Base-by-base conservation (phyloP, 2,888 invertebrate genomes). In the Heliconius cydno region DNA sequence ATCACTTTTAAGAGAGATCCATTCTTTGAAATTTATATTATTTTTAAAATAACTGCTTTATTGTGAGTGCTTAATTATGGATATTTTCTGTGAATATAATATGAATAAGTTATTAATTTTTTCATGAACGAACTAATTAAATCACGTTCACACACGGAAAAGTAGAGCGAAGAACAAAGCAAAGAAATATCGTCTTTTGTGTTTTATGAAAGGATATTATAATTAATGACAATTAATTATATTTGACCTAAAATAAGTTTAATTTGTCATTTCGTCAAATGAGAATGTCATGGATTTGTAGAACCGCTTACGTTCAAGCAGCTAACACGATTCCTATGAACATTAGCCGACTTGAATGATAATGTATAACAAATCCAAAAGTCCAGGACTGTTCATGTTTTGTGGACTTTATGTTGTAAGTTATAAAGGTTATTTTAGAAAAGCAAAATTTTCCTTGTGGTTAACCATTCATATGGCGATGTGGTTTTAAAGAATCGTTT, bases 291-390 rank as follows among this genome's bases (percentile, higher is more conserved):
- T 79, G 80, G 78, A 86, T 86, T 88, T 88, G 89, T 88, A 86
- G 88, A 88, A 87, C 88, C 88, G 86, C 82, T 87, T 85, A 84
- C 85, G 83, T 65, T 79, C 41, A n/a, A 34, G 9, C 80, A 81
- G 80, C 83, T 83, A 86, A 84, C 86, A 85, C 79, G 78, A 86
- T 89, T 89, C 89, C 88, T 87, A 88, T 87, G 87, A 89, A 87
- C 85, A 82, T 79, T 80, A 84, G 85, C 78, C 86, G 91, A 83
- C 88, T 88, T 89, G 93, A 91, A 92, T 93, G 89, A 84, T 89
- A 92, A 92, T 85, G 82, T 74, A 73, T 72, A 63, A 77, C 60
- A 52, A 72, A 76, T 65, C 22, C 34, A 72, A 66, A 15, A 63
- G 67, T 41, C 46, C 28, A 10, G 30, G 6, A 25, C n/a, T 12